Conservation (phyloP, 2,888 invertebrate genomes). For the Plagiodera versicolora region DNA sequence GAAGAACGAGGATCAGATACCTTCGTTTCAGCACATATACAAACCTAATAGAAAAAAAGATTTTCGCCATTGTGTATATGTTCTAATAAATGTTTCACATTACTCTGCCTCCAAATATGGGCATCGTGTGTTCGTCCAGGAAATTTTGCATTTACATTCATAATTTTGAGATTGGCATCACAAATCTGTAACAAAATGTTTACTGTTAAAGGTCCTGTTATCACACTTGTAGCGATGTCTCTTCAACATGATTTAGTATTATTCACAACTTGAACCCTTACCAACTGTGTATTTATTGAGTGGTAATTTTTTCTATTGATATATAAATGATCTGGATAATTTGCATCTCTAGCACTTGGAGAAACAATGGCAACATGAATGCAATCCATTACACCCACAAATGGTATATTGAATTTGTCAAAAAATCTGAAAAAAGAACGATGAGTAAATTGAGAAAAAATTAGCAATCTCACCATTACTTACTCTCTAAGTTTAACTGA, state of each 20-base stretch:
- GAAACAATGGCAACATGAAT: slow-evolving; percentile 9
- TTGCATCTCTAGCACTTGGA: neutral
- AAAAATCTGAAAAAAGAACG: slow-evolving; percentile 21
- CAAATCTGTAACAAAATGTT: slow-evolving; percentile 21
- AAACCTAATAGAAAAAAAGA: too few relatives aligned
- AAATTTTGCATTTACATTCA: slow-evolving; percentile 28
- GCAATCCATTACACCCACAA: slow-evolving; percentile 21
- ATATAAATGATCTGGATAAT: slow-evolving; percentile 14
- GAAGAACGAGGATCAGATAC: too few relatives aligned
- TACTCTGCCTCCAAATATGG: slow-evolving; percentile 27
- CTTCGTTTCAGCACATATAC: too few relatives aligned
- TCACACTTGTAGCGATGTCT: too few relatives aligned
- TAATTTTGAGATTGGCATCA: slow-evolving; percentile 23
- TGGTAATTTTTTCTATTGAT: slow-evolving; percentile 25
- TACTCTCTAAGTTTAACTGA: too few relatives aligned
- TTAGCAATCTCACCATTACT: too few relatives aligned
- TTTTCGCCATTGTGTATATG: too few relatives aligned
- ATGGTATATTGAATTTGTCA: slow-evolving; percentile 20
- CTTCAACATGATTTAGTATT: too few relatives aligned
- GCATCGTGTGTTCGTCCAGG: slow-evolving; percentile 29
- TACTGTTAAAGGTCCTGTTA: too few relatives aligned
- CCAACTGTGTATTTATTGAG: slow-evolving; percentile 26
- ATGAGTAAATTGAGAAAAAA: too few relatives aligned
- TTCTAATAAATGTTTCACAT: too few relatives aligned
- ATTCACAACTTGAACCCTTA: neutral